phyloP scores from a whole-genome alignment of 2,797 vertebrate genomes.

The Cirrhinus molitorella region DNA sequence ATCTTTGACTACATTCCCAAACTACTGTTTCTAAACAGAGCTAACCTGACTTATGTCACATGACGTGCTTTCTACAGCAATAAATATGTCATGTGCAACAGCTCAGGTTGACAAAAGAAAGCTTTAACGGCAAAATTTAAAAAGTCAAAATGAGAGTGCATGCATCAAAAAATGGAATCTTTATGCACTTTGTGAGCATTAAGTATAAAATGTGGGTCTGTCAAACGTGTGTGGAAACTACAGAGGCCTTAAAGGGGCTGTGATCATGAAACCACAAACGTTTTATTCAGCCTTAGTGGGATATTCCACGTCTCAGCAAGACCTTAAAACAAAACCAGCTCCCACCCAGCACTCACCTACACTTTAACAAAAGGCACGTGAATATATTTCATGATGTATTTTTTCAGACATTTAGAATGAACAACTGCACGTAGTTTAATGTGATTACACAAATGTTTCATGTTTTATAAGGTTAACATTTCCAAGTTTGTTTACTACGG shows the following conservation, averaged over 20 bases:
- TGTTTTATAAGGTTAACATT: neutral
- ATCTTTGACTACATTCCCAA: neutral
- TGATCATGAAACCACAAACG: conserved; percentile 20
- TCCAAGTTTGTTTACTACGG: neutral
- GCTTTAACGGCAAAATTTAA: neutral
- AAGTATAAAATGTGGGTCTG: neutral
- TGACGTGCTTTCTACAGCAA: neutral
- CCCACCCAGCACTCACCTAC: conserved; percentile 36
- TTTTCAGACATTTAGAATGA: neutral
- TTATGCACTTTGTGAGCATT: conserved; percentile 19
- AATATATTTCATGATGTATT: neutral
- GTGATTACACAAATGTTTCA: neutral
- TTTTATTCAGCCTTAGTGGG: conserved; percentile 18
- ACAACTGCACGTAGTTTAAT: neutral
- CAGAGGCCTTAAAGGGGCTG: conserved; percentile 5
- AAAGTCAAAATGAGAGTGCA: neutral
- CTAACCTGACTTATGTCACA: too few species aligned
- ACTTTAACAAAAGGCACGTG: neutral
- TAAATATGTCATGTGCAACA: neutral
- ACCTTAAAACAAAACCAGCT: conserved; percentile 43
- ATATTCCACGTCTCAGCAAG: conserved; percentile 27
- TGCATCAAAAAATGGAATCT: neutral
- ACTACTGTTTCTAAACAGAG: neutral
- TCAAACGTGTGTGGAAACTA: conserved; percentile 28
- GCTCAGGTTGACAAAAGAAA: neutral